Evolutionary conservation across 2,797 vertebrate genomes (phyloP).

Genomic region (Gila robusta): DNA sequence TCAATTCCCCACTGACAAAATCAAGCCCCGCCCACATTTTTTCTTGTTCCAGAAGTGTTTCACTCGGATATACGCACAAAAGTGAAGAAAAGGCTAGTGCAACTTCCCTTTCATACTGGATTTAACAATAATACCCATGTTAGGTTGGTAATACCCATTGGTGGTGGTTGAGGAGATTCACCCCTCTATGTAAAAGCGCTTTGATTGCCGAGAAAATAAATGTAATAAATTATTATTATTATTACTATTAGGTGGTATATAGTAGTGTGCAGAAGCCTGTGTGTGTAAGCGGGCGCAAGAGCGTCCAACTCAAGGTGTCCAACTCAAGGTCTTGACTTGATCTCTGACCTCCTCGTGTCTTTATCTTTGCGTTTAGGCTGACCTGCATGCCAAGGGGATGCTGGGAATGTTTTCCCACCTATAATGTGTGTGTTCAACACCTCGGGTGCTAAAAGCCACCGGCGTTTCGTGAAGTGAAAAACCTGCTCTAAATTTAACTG

Average conservation of each 20-base stretch:
- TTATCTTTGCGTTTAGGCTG: conserved; percentile 12
- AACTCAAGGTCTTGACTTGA: conserved; percentile 36
- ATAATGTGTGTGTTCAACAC: conserved; percentile 66
- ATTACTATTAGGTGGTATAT: too few species aligned
- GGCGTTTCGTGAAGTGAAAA: conserved; percentile 56
- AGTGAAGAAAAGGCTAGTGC: background rate
- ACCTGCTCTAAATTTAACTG: conserved; percentile 59
- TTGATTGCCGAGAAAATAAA: too few species aligned
- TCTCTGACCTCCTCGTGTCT: conserved; percentile 50
- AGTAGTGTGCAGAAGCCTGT: background rate
- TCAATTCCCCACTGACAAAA: background rate
- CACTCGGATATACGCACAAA: background rate
- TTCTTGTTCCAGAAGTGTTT: background rate
- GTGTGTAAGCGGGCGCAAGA: background rate
- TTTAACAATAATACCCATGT: background rate
- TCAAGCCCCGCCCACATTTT: background rate
- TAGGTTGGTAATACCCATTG: background rate
- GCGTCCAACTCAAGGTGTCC: conserved; percentile 6
- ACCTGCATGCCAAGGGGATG: conserved; percentile 53
- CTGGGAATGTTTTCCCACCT: conserved; percentile 66
- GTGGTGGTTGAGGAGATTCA: too few species aligned
- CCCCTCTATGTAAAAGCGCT: too few species aligned
- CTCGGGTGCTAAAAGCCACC: conserved; percentile 74
- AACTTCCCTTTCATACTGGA: background rate
- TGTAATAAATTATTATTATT: too few species aligned